Conservation (phyloP, 2,797 vertebrate species). For the Phylloscopus collybita region DNA sequence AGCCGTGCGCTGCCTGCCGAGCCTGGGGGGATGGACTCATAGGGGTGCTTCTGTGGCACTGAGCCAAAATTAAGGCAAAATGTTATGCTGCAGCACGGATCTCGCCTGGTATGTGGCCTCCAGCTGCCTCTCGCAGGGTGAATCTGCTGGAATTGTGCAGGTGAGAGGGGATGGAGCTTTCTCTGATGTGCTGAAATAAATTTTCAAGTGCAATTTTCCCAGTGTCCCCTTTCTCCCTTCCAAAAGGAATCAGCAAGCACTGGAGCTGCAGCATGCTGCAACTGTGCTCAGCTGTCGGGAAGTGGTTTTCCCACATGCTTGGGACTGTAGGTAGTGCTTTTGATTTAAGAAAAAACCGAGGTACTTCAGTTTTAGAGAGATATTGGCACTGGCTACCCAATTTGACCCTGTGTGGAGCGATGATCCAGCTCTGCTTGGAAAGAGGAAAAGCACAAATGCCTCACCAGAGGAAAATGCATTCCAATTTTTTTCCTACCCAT, state of each 20-base stretch:
- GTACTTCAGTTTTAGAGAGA: background rate
- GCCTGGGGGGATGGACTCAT: background rate
- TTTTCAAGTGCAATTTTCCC: slow-evolving; percentile 26
- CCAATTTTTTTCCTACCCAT: background rate
- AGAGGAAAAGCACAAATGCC: background rate
- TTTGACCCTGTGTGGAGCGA: background rate
- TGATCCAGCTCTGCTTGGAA: background rate
- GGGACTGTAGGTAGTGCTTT: background rate
- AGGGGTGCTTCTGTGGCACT: background rate
- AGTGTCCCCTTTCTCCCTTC: background rate
- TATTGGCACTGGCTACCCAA: background rate
- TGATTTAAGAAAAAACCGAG: background rate
- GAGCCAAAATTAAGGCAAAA: slow-evolving; percentile 42
- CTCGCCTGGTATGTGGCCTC: background rate
- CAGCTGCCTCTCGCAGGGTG: background rate
- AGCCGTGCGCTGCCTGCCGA: background rate
- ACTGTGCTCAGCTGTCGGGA: background rate
- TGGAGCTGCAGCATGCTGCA: background rate
- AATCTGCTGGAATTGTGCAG: background rate
- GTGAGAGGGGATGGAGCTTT: background rate
- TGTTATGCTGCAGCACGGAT: background rate
- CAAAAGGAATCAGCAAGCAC: background rate
- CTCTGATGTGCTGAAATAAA: background rate
- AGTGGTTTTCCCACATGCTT: background rate
- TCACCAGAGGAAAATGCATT: background rate